Percentiles rank a stretch among this genome's conserved stretches.
Conservation (phyloP, 2,797 vertebrate species). For the Propithecus perrieri region DNA sequence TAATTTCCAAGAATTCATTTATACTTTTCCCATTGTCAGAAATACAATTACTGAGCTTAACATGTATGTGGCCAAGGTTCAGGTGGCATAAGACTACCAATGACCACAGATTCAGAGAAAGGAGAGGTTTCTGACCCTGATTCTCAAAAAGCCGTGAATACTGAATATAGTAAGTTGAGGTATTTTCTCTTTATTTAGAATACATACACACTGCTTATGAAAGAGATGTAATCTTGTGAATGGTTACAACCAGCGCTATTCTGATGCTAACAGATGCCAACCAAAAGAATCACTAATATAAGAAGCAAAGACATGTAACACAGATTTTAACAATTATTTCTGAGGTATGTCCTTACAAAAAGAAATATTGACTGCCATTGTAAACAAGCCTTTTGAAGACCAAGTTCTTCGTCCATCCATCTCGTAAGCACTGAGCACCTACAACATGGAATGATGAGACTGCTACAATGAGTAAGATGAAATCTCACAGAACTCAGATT, state of each 20-base stretch:
- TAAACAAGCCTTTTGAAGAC: neutral
- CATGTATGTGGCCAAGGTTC: rapidly evolving
- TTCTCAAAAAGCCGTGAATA: neutral
- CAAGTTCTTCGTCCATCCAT: neutral
- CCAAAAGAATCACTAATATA: neutral
- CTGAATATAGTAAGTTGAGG: neutral
- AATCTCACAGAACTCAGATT: neutral
- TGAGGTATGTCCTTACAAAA: neutral
- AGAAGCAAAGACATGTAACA: neutral
- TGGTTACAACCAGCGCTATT: neutral
- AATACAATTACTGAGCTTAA: neutral
- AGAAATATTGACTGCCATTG: neutral
- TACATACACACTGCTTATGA: neutral
- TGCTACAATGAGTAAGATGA: neutral
- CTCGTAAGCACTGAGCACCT: neutral
- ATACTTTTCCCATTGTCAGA: too few species aligned
- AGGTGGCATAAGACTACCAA: neutral
- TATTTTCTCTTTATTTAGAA: neutral
- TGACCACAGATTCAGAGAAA: neutral
- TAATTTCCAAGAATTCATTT: neutral
- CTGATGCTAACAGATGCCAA: neutral
- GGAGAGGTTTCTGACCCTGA: neutral
- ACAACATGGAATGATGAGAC: neutral
- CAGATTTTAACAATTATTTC: neutral
- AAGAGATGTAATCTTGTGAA: neutral